phyloP scores from a whole-genome alignment of 2,113 vertebrate species.

The Symphodus melops region DNA sequence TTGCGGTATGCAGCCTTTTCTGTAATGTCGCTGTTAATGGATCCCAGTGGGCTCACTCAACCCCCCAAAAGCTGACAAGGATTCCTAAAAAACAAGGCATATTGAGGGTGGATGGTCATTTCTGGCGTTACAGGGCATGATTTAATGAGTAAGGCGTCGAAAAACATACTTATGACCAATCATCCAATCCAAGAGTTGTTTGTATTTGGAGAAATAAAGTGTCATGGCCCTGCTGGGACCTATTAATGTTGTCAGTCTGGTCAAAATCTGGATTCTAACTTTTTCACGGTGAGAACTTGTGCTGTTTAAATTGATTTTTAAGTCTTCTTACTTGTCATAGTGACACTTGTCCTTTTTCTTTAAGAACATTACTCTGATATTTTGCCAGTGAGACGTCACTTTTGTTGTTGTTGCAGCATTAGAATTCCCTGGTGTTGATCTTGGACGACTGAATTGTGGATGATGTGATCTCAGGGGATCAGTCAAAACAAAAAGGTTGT shows the following conservation, averaged over 20 bases:
- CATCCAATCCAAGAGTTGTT: constrained; percentile 15
- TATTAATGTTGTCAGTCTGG: constrained; percentile 48
- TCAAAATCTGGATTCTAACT: constrained; percentile 29
- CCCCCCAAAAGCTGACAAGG: constrained; percentile 45
- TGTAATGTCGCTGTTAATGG: constrained; percentile 61
- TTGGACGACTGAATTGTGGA: too few species aligned
- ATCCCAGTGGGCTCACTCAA: constrained; percentile 66
- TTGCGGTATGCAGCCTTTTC: constrained; percentile 26
- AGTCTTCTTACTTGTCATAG: neutral
- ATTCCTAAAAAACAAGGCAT: constrained; percentile 50
- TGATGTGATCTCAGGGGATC: too few species aligned
- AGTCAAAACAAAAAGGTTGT: too few species aligned
- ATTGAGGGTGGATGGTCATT: constrained; percentile 42
- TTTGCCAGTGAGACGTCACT: too few species aligned
- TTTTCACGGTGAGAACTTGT: constrained; percentile 46
- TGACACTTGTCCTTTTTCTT: too few species aligned
- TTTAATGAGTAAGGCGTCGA: constrained; percentile 57
- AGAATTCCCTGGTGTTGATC: too few species aligned
- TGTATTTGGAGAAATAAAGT: constrained; percentile 32
- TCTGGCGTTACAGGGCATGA: constrained; percentile 40
- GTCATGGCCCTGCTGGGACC: constrained; percentile 29
- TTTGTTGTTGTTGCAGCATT: too few species aligned
- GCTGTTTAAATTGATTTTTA: constrained; percentile 32
- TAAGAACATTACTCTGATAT: too few species aligned
- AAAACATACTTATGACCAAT: constrained; percentile 40